phyloP scores from a whole-genome alignment of 2,888 invertebrate species.

The Willowsia nigromaculata region DNA sequence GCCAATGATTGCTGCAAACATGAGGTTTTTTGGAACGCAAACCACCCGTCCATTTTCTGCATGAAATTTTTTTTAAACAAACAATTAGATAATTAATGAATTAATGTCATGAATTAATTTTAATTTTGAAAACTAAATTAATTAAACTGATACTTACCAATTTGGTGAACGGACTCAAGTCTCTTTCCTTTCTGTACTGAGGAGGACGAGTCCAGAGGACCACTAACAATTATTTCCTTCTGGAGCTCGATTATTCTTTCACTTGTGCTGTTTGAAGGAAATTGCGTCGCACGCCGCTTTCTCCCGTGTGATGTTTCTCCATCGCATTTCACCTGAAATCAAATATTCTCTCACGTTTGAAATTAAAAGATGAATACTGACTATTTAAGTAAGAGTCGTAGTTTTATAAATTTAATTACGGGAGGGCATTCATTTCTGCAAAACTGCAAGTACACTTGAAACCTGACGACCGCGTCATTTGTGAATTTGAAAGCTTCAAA shows the following conservation, averaged over 20 bases:
- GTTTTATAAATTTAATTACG: too few relatives aligned
- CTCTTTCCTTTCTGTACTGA: constrained; percentile 21
- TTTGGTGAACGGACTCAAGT: constrained; percentile 45
- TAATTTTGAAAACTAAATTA: too few relatives aligned
- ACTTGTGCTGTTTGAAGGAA: not conserved
- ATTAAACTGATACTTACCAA: too few relatives aligned
- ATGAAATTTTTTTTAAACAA: not conserved
- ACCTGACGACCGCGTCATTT: constrained; percentile 89
- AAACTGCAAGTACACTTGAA: constrained; percentile 90
- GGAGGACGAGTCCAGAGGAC: constrained; percentile 55
- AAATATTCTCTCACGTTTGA: too few relatives aligned
- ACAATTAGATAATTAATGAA: not conserved
- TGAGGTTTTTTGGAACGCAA: constrained; percentile 75
- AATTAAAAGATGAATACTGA: too few relatives aligned
- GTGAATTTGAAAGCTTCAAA: constrained; percentile 94
- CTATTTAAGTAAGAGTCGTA: too few relatives aligned
- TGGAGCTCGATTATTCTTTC: constrained; percentile 75
- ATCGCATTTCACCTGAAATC: constrained; percentile 77
- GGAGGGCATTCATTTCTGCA: constrained; percentile 87
- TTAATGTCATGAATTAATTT: not conserved
- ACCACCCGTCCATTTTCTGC: constrained; percentile 71
- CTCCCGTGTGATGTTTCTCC: constrained; percentile 76
- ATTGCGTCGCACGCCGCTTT: constrained; percentile 60
- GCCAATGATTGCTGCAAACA: constrained; percentile 77
- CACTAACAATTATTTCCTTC: constrained; percentile 77